Conservation (phyloP, 2,888 invertebrate genomes). For the Drosophila antonietae region DNA sequence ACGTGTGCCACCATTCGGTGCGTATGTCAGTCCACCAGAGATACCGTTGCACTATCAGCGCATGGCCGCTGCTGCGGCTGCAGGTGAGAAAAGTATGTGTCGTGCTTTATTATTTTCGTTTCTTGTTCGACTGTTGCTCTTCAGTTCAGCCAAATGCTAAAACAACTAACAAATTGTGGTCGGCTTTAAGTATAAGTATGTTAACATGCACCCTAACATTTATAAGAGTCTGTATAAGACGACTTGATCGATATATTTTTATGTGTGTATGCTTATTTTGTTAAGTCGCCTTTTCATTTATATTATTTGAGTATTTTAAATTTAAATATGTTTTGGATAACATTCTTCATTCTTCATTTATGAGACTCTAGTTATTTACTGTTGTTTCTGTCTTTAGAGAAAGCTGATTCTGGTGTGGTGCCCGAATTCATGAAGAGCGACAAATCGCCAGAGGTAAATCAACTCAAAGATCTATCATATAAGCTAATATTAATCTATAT, state of each 20-base stretch:
- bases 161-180: neutral
- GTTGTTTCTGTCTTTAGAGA: conserved; percentile 58
- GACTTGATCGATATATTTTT: no score
- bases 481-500: neutral
- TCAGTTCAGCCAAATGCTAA: neutral
- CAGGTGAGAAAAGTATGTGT: conserved; percentile 84
- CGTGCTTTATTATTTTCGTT: conserved; percentile 43
- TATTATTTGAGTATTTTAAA: neutral
- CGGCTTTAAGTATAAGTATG: neutral
- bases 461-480: neutral
- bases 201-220: neutral
- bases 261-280: no score
- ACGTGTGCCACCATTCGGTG: conserved; percentile 90
- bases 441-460: conserved; percentile 77
- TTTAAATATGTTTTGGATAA: neutral
- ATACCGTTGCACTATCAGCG: conserved; percentile 86
- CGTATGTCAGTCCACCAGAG: conserved; percentile 88
- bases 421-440: conserved; percentile 78
- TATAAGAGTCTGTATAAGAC: neutral
- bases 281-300: neutral
- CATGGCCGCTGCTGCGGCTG: conserved; percentile 70
- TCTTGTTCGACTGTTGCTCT: neutral
- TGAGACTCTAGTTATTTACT: neutral
- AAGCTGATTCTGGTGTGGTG: conserved; percentile 60
- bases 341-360: no score